These are phyloP conservation scores for Spicauda simplicius DNA, from an alignment of 2,888 invertebrate genomes.

Conservation along the genomic window DNA sequence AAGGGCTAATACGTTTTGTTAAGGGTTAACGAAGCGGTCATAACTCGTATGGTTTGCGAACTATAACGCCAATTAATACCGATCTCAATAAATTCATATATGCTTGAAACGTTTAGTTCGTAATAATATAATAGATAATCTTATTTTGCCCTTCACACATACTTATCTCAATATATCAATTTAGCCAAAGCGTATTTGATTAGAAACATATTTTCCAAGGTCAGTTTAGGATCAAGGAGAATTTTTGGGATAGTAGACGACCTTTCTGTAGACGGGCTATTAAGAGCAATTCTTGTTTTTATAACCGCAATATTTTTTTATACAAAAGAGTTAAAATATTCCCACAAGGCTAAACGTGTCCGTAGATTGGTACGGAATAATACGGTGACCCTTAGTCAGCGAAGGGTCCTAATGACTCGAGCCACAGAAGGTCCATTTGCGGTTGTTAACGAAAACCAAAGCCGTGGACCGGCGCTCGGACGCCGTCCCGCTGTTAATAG, in stretches of 20 bases:
- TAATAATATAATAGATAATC: no score
- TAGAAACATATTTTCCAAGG: no score
- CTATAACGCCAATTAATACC: background rate
- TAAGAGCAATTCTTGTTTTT: no score
- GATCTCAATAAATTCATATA: no score
- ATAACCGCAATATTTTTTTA: no score
- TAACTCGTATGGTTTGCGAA: background rate
- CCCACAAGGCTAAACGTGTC: background rate
- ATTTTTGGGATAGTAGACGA: no score
- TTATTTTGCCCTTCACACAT: no score
- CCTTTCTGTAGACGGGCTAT: no score
- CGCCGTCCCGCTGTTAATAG: constrained; percentile 57
- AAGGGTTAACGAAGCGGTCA: background rate
- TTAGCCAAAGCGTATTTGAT: no score
- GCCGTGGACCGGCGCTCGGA: constrained; percentile 38
- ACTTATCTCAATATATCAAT: no score
- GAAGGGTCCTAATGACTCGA: constrained; percentile 1
- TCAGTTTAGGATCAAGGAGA: no score
- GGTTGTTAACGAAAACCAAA: constrained; percentile 34
- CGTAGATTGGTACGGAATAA: background rate
- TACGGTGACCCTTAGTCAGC: constrained; percentile 1
- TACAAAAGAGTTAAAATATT: background rate
- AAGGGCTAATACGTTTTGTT: background rate
- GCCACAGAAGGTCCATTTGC: constrained; percentile 24
- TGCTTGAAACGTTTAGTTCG: no score